Percentiles rank a stretch among this genome's conserved stretches.
phyloP scores from a whole-genome alignment of 2,113 vertebrate species.

The Otis tarda region DNA sequence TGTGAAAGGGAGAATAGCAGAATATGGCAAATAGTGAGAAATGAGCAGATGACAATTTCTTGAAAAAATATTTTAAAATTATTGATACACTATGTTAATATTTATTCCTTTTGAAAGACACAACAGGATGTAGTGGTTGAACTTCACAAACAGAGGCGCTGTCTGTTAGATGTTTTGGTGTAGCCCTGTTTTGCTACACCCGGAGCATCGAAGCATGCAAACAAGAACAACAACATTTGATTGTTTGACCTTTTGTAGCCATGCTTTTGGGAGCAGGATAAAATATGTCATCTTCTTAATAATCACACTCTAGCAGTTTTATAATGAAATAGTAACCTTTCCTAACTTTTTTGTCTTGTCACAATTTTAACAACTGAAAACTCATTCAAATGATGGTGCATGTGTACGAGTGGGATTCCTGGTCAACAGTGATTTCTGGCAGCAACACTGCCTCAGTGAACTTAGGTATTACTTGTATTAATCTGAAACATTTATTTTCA shows the following conservation, averaged over 20 bases:
- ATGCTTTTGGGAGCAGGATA: neutral
- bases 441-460: neutral
- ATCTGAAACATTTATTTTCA: neutral
- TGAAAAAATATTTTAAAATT: neutral
- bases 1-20: neutral
- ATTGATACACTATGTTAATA: neutral
- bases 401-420: neutral
- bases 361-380: neutral
- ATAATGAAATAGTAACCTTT: neutral
- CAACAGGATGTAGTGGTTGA: neutral
- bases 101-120: neutral
- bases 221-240: neutral
- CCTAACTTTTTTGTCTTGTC: neutral
- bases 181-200: neutral
- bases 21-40: neutral
- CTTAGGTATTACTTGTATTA: neutral
- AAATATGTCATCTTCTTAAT: neutral
- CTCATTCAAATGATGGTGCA: neutral
- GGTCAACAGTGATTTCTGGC: neutral
- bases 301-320: neutral
- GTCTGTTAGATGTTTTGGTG: neutral
- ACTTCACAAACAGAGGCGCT: neutral
- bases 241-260: neutral
- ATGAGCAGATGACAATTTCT: neutral
- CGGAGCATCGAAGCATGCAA: neutral